phyloP scores from a whole-genome alignment of 2,113 vertebrate genomes.

The Petaurus breviceps region DNA sequence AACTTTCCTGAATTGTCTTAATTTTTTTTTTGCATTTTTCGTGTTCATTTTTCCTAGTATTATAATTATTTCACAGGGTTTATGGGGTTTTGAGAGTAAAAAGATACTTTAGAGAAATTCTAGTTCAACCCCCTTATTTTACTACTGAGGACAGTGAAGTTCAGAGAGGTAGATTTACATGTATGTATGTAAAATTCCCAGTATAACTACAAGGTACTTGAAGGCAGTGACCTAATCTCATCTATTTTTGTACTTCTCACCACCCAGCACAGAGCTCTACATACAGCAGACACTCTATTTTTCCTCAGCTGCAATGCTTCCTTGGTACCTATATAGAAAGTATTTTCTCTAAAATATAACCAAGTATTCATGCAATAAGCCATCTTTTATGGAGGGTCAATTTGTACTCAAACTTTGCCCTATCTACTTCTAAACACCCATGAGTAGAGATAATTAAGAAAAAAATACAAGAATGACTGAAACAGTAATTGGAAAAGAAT shows the following conservation, averaged over 20 bases:
- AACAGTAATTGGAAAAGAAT: slow-evolving; percentile 50
- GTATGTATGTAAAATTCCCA: too few relatives aligned
- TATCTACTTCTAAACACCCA: neutral
- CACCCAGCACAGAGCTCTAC: neutral
- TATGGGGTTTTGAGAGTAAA: neutral
- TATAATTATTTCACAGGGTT: neutral
- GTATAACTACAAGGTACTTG: neutral
- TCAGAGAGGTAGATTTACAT: neutral
- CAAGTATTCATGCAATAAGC: neutral
- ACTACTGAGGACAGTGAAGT: neutral
- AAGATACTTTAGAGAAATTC: neutral
- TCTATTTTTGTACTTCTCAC: neutral
- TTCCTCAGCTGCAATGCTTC: neutral
- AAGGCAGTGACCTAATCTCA: neutral
- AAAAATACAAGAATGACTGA: slow-evolving; percentile 30
- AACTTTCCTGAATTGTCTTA: neutral
- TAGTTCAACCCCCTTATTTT: neutral
- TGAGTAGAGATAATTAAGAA: slow-evolving; percentile 13
- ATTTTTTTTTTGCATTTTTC: neutral
- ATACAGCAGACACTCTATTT: neutral
- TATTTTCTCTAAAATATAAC: neutral
- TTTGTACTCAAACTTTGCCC: neutral
- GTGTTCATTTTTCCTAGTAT: neutral
- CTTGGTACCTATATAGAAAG: neutral
- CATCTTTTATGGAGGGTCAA: neutral